phyloP scores from a whole-genome alignment of 64 coral and sea anemone species.

The Pocillopora damicornis region DNA sequence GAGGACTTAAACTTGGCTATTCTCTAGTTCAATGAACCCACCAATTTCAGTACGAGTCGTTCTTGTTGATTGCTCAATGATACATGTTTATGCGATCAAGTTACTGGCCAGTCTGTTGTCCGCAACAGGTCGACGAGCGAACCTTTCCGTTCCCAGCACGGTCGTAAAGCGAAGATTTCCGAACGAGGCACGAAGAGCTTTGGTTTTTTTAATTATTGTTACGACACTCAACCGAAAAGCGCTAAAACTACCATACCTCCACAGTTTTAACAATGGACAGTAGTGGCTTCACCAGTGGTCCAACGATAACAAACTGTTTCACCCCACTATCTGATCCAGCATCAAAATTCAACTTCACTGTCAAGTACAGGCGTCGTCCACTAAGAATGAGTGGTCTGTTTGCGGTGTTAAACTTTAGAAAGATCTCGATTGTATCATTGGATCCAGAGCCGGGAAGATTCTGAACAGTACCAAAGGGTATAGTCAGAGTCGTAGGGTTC shows the following conservation, averaged over 20 bases:
- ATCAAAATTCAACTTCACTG: constrained; percentile 32
- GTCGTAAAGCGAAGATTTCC: no score
- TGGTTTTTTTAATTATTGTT: no score
- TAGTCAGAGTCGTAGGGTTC: constrained; percentile 35
- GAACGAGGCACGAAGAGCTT: neutral
- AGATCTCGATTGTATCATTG: constrained; percentile 58
- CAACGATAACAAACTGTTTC: constrained; percentile 61
- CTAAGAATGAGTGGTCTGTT: constrained; percentile 67
- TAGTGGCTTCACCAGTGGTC: constrained; percentile 77
- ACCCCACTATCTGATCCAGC: constrained; percentile 25
- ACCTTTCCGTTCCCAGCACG: no score
- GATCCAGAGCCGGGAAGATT: constrained; percentile 47
- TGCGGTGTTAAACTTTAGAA: constrained; percentile 56
- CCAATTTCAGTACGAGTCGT: no score
- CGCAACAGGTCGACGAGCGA: no score
- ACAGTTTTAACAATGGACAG: constrained; percentile 65
- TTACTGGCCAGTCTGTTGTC: no score
- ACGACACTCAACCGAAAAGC: neutral
- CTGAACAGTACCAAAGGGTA: constrained; percentile 60
- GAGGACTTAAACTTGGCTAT: no score
- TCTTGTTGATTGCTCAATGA: no score
- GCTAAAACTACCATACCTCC: constrained; percentile 22
- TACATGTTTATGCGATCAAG: no score
- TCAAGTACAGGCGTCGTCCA: constrained; percentile 59
- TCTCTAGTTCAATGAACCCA: no score